Percentiles rank a stretch among this genome's conserved stretches.
phyloP scores from a whole-genome alignment of 2,888 invertebrate species.

The Sialis fuliginosa region DNA sequence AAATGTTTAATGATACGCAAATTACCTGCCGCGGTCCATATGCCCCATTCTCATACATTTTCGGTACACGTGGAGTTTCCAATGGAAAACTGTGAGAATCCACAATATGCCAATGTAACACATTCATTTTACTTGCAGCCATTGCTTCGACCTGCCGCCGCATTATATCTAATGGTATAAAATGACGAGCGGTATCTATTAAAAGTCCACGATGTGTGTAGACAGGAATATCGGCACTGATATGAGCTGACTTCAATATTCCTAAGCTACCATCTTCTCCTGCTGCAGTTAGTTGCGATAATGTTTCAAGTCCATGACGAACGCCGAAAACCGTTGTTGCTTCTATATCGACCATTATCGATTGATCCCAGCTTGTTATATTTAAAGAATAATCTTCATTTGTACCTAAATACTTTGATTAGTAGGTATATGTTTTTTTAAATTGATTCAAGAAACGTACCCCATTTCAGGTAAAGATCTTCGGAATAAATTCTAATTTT shows the following conservation, averaged over 20 bases:
- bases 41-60: constrained; percentile 28
- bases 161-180: constrained; percentile 49
- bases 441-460: too few species aligned
- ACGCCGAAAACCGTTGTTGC: constrained; percentile 52
- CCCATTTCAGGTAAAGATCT: too few species aligned
- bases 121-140: constrained; percentile 77
- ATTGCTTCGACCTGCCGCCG: constrained; percentile 65
- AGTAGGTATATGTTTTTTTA: too few species aligned
- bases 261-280: constrained; percentile 19
- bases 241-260: constrained; percentile 39
- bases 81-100: constrained; percentile 89
- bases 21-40: not conserved
- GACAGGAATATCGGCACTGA: constrained; percentile 67
- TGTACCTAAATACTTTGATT: too few species aligned
- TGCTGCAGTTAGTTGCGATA: constrained; percentile 45
- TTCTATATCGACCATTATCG: constrained; percentile 27
- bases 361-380: too few species aligned
- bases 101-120: constrained; percentile 83
- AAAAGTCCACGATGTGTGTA: constrained; percentile 75
- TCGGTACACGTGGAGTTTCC: constrained; percentile 51
- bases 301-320: constrained; percentile 58
- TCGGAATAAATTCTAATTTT: too few species aligned
- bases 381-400: too few species aligned
- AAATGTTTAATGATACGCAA: too few species aligned
- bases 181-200: constrained; percentile 81